These are phyloP conservation scores for Trichomycterus rosablanca DNA, from an alignment of 2,113 vertebrate species.

Conservation along the genomic window DNA sequence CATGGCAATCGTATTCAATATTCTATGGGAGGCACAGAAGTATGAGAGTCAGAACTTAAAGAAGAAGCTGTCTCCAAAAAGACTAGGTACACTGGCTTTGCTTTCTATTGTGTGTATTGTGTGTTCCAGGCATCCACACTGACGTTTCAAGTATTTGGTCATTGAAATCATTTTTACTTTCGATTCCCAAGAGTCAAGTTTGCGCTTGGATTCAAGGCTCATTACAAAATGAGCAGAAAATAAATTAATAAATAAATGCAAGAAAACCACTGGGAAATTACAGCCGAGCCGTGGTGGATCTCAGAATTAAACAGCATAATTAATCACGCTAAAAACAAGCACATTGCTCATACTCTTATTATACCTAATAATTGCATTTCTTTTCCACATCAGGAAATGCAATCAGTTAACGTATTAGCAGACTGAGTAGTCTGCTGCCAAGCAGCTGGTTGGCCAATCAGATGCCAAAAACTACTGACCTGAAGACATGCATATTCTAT, in stretches of 20 bases:
- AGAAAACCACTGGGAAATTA: slow-evolving; percentile 75
- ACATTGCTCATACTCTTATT: slow-evolving; percentile 70
- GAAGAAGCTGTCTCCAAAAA: slow-evolving; percentile 25
- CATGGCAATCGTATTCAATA: slow-evolving; percentile 39
- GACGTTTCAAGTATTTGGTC: slow-evolving; percentile 40
- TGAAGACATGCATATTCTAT: slow-evolving; percentile 18
- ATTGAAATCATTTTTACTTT: slow-evolving; percentile 56
- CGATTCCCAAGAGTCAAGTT: slow-evolving; percentile 55
- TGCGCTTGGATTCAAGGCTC: slow-evolving; percentile 66
- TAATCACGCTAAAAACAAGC: slow-evolving; percentile 74
- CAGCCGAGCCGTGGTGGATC: slow-evolving; percentile 67
- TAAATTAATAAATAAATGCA: slow-evolving; percentile 54
- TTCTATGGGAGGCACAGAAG: slow-evolving; percentile 40
- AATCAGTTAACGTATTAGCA: slow-evolving; percentile 62
- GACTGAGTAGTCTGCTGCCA: slow-evolving; percentile 50
- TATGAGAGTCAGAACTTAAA: slow-evolving; percentile 33
- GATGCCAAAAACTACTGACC: slow-evolving; percentile 55
- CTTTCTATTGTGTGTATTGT: slow-evolving; percentile 20
- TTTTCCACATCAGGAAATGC: slow-evolving; percentile 66
- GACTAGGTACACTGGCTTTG: slow-evolving; percentile 28
- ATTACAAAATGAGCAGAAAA: slow-evolving; percentile 62
- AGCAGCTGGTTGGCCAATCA: slow-evolving; percentile 46
- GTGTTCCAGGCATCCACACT: slow-evolving; percentile 39
- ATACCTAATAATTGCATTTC: slow-evolving; percentile 70
- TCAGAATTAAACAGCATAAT: slow-evolving; percentile 77